Percentiles rank a stretch among this genome's conserved stretches.
Conservation (phyloP, 2,113 vertebrate species). For the Rhombomys opimus region DNA sequence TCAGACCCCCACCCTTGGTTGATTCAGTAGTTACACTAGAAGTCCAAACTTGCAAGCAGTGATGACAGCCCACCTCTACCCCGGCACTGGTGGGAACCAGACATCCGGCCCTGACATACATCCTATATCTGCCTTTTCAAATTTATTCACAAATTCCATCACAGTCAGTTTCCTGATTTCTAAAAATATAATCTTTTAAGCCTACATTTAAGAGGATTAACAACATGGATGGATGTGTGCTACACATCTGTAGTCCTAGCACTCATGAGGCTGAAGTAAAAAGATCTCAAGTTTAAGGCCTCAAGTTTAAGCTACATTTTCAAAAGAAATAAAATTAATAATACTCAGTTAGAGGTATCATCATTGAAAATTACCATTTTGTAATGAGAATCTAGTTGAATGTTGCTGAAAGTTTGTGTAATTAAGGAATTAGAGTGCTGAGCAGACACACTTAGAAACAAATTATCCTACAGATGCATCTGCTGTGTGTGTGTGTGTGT, state of each 20-base stretch:
- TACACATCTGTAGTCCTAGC: not conserved
- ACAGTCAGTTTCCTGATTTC: not conserved
- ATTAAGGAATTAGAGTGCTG: not conserved
- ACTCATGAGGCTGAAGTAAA: not conserved
- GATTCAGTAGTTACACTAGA: not conserved
- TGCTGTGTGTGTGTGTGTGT: not conserved
- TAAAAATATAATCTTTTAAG: not conserved
- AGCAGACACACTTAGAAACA: not conserved
- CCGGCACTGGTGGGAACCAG: not conserved
- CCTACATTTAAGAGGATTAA: not conserved
- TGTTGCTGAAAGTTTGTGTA: not conserved
- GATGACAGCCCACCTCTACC: not conserved
- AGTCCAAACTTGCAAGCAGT: not conserved
- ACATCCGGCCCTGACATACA: not conserved
- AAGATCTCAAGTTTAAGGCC: not conserved
- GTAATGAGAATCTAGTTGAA: not conserved
- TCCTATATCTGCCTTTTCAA: not conserved
- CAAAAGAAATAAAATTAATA: not conserved
- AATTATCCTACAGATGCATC: not conserved
- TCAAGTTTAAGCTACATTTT: not conserved
- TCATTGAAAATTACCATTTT: conserved; percentile 42
- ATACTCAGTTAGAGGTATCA: not conserved
- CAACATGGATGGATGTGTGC: not conserved
- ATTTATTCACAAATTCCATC: not conserved
- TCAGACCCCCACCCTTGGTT: not conserved